These are phyloP conservation scores for Sphinx pinastri DNA, from an alignment of 2,888 invertebrate species.

Conservation along the genomic window DNA sequence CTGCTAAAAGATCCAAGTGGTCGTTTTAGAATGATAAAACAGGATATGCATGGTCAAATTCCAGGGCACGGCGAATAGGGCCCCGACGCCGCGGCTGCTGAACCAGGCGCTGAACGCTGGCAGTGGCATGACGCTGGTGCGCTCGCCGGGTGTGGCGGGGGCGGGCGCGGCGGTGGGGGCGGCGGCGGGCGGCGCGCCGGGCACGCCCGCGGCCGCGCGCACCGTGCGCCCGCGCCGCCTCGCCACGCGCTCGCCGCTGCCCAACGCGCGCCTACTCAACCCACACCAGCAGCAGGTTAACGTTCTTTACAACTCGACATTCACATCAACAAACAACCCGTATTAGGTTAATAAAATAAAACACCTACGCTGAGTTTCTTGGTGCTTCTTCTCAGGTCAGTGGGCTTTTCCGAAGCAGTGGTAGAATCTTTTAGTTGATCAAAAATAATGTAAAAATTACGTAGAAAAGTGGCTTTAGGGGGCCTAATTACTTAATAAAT, in stretches of 20 bases:
- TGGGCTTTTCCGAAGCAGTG: too few species aligned
- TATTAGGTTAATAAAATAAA: neutral
- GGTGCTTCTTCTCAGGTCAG: too few species aligned
- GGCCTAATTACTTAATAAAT: too few species aligned
- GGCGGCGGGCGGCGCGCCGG: slow-evolving; percentile 53
- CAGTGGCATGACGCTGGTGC: slow-evolving; percentile 60
- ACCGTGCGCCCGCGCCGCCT: slow-evolving; percentile 57
- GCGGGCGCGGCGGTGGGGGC: slow-evolving; percentile 52
- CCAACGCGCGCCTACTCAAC: slow-evolving; percentile 43
- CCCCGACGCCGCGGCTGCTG: slow-evolving; percentile 63
- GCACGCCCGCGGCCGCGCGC: slow-evolving; percentile 55
- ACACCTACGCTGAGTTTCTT: too few species aligned
- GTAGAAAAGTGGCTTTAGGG: too few species aligned
- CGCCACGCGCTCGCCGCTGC: slow-evolving; percentile 47
- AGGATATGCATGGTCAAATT: slow-evolving; percentile 1
- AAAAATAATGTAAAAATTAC: too few species aligned
- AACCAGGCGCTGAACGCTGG: slow-evolving; percentile 63
- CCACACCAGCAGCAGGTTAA: slow-evolving; percentile 35
- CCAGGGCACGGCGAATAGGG: slow-evolving; percentile 59
- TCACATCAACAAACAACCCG: too few species aligned
- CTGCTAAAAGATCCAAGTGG: too few species aligned
- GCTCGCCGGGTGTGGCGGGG: slow-evolving; percentile 64
- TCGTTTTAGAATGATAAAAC: too few species aligned
- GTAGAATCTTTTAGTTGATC: too few species aligned
- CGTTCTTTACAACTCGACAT: too few species aligned